phyloP scores from a whole-genome alignment of 2,797 vertebrate genomes.

The Spizella passerina region DNA sequence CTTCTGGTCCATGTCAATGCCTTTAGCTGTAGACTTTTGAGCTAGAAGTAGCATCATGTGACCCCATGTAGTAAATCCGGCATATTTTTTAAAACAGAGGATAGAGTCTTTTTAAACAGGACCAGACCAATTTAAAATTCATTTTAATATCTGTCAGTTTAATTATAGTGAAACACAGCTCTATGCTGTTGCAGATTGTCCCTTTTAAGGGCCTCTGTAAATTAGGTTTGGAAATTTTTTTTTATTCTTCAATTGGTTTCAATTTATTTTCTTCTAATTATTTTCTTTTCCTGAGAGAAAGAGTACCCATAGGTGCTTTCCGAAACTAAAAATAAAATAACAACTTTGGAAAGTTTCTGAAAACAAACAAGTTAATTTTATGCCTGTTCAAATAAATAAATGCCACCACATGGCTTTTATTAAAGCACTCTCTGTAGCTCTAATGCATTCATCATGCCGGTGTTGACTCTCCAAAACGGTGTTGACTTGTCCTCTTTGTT shows the following conservation, averaged over 20 bases:
- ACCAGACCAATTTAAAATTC: neutral
- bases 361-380: neutral
- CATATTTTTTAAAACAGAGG: neutral
- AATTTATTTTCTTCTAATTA: neutral
- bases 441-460: neutral
- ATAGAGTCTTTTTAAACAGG: neutral
- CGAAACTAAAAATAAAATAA: neutral
- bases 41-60: neutral
- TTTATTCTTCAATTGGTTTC: neutral
- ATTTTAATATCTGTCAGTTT: neutral
- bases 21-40: neutral
- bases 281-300: neutral
- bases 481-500: neutral
- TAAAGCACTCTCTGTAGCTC: neutral
- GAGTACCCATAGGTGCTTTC: neutral
- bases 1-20: neutral
- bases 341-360: neutral
- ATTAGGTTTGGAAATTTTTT: neutral
- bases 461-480: neutral
- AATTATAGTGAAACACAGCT: neutral
- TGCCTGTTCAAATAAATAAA: neutral
- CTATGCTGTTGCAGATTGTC: neutral
- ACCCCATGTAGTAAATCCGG: neutral
- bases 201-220: neutral
- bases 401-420: neutral